Evolutionary conservation across 2,113 vertebrate species (phyloP).

Genomic region (Aix galericulata): DNA sequence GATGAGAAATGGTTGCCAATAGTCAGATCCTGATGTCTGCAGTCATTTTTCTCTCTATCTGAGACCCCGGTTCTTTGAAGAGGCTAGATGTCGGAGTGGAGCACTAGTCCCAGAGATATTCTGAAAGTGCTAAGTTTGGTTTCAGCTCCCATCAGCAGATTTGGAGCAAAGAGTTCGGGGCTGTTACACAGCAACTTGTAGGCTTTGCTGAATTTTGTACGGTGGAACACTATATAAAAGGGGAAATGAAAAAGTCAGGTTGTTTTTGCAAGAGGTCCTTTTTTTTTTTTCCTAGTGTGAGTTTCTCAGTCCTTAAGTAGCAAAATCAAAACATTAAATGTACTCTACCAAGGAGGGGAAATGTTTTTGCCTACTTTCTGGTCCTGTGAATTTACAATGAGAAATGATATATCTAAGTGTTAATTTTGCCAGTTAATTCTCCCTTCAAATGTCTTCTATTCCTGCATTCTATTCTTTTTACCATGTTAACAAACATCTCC

Average conservation of each 20-base stretch:
- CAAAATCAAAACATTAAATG: not conserved
- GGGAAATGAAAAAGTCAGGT: not conserved
- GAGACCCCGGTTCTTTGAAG: not conserved
- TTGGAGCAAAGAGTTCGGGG: not conserved
- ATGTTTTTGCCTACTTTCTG: not conserved
- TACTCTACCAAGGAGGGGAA: not conserved
- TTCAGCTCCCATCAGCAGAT: not conserved
- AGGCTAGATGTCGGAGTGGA: not conserved
- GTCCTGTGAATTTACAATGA: not conserved
- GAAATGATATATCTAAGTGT: not conserved
- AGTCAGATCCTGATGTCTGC: not conserved
- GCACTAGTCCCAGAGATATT: not conserved
- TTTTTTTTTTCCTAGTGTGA: not conserved
- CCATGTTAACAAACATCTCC: not conserved
- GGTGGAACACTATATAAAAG: not conserved
- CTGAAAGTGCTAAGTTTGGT: not conserved
- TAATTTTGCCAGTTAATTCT: constrained; percentile 8
- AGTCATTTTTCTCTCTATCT: not conserved
- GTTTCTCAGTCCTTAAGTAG: not conserved
- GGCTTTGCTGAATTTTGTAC: not conserved
- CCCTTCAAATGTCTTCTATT: not conserved
- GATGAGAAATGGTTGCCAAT: not conserved
- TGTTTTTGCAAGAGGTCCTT: not conserved
- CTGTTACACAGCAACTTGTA: rapidly evolving
- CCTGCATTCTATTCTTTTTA: not conserved